Conservation (phyloP, 1,140 invertebrate species). For the Bilobella aurantiaca region DNA sequence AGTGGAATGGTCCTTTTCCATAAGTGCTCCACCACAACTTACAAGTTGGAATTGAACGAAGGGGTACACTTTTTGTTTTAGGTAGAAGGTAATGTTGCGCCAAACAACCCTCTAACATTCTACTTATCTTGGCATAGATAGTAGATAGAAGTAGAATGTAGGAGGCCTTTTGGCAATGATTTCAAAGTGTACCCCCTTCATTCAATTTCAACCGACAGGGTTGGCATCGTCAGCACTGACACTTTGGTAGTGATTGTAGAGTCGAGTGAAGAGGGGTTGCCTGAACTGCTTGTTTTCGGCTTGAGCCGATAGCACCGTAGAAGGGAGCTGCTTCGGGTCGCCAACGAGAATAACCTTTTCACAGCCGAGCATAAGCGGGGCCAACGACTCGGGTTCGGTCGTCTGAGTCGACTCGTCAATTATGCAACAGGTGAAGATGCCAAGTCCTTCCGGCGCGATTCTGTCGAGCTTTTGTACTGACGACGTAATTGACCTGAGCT, state of each 20-base stretch:
- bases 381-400: conserved; percentile 66
- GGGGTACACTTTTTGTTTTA: too few species aligned
- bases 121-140: too few species aligned
- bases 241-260: conserved; percentile 45
- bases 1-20: too few species aligned
- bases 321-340: conserved; percentile 74
- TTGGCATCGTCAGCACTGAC: too few species aligned
- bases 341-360: conserved; percentile 72
- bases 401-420: conserved; percentile 85
- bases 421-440: conserved; percentile 64
- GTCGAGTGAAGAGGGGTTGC: conserved; percentile 54
- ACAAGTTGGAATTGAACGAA: too few species aligned
- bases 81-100: too few species aligned
- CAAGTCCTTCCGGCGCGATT: not conserved
- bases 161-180: too few species aligned
- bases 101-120: too few species aligned
- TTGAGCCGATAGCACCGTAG: conserved; percentile 60
- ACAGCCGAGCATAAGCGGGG: conserved; percentile 63
- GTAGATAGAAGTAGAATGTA: too few species aligned
- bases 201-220: too few species aligned
- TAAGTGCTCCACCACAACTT: too few species aligned
- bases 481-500: not conserved
- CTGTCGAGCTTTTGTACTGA: not conserved
- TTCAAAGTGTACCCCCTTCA: too few species aligned
- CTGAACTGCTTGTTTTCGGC: conserved; percentile 50